Conservation (phyloP, 1,140 invertebrate species). For the Eciton burchellii region DNA sequence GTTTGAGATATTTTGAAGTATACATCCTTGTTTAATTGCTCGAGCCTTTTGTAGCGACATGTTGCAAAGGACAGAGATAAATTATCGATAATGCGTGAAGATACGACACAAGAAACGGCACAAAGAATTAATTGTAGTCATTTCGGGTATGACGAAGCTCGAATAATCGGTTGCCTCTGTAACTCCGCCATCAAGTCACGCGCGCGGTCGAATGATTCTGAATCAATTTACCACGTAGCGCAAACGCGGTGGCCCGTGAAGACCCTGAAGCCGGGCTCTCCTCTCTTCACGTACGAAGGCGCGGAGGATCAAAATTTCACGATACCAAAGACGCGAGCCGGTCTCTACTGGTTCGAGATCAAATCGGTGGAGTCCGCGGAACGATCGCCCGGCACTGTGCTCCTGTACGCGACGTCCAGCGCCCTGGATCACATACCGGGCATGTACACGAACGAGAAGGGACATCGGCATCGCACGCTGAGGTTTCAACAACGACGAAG, state of each 20-base stretch:
- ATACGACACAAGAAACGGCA: background rate
- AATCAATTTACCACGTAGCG: conserved; percentile 45
- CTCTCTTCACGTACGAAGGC: conserved; percentile 82
- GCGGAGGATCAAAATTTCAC: conserved; percentile 83
- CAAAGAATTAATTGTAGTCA: conserved; percentile 10
- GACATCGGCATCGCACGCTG: conserved; percentile 76
- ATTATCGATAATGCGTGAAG: background rate
- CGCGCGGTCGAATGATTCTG: conserved; percentile 28
- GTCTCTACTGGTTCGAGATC: conserved; percentile 85
- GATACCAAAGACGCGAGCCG: conserved; percentile 80
- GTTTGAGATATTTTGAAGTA: too few species aligned
- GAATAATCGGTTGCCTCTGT: background rate
- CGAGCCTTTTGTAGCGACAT: too few species aligned
- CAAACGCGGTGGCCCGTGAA: conserved; percentile 83
- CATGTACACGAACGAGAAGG: conserved; percentile 72
- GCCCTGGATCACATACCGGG: conserved; percentile 77
- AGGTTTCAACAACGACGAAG: conserved; percentile 83
- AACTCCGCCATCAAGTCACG: background rate
- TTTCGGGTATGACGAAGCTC: background rate
- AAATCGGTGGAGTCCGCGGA: conserved; percentile 71
- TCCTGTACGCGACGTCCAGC: conserved; percentile 83
- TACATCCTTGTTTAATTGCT: too few species aligned
- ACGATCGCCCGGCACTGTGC: conserved; percentile 80
- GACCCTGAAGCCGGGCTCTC: conserved; percentile 80
- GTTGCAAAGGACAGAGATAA: too few species aligned